Evolutionary conservation across 2,113 vertebrate species (phyloP).

Genomic region (Atractosteus spatula): DNA sequence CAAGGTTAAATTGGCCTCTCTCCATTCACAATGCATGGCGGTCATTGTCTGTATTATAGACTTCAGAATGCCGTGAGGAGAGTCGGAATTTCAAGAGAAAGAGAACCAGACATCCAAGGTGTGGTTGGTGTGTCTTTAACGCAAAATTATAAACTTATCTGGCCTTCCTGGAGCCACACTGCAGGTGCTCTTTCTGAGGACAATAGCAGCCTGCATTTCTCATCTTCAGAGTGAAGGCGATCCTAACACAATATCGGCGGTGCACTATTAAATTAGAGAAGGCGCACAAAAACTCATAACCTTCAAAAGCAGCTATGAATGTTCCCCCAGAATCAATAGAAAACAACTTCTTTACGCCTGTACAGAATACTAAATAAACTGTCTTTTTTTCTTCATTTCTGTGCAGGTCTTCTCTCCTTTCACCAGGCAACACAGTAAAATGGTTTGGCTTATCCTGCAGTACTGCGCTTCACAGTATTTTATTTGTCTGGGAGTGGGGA

Average conservation of each 20-base stretch:
- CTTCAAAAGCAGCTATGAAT: constrained; percentile 15
- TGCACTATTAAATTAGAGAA: constrained; percentile 23
- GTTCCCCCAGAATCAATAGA: constrained; percentile 20
- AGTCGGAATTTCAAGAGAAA: too few relatives aligned
- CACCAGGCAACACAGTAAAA: too few relatives aligned
- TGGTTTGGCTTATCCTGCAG: background rate
- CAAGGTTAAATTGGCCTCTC: too few relatives aligned
- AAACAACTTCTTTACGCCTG: constrained; percentile 3
- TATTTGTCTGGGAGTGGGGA: background rate
- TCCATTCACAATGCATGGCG: too few relatives aligned
- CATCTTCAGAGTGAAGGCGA: constrained; percentile 17
- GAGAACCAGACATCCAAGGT: too few relatives aligned
- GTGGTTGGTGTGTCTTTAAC: too few relatives aligned
- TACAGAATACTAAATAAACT: constrained; percentile 11
- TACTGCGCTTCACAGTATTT: background rate
- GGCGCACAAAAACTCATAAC: constrained; percentile 11
- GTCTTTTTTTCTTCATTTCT: background rate
- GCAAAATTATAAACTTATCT: too few relatives aligned
- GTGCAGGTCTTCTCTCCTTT: background rate
- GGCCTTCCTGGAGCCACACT: too few relatives aligned
- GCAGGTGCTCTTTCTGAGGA: background rate
- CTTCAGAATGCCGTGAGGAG: too few relatives aligned
- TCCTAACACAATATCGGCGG: constrained; percentile 14
- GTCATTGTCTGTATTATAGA: too few relatives aligned
- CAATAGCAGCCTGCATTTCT: constrained; percentile 18